Base-by-base conservation (phyloP, 2,797 vertebrate genomes). In the Crenichthys baileyi region DNA sequence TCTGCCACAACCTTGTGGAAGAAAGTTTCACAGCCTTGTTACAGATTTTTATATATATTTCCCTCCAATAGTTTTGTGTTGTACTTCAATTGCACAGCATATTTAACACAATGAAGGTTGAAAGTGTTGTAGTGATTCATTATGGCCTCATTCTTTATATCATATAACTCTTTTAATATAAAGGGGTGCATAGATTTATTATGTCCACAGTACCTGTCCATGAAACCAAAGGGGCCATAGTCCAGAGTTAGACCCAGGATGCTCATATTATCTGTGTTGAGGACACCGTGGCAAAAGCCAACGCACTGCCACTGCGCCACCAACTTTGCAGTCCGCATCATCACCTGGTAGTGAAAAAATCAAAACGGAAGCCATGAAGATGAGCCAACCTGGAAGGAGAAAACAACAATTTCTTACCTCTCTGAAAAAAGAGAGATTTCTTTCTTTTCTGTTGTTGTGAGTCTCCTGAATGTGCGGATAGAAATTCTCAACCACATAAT, bases 191-290 rank as follows among this genome's bases (percentile, higher is more conserved):
- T 36, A 8, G 60, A 36, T 13, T 36, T 8, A 58, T 58, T 26
- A 63, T 63, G 2, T 63, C 16, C 16, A 63, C 15, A 11, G 58
- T 81, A 97, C 98, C 97, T 96, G 94, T 99, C 97, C 95, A 99
- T 96, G 89, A 99, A 99, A 39, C 97, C 97, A 48, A 96, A 99
- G 31, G 97, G 98, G 44, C 98, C 98, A 0, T 98, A 99, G 92
- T 99, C 97, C 61, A 99, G 93, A 76, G 98, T 98, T 0, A 99
- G 93, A 60, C 98, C 98, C 83, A 98, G 83, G 20, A 98, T 96
- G 87, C 97, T 99, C 97, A 98, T 98, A 83, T 99, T 99, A 87
- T 99, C 98, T 0, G 98, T 99, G 82, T 98, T 99, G 44, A 98
- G 96, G 75, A 98, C 97, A 0, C 98, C 97, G 0, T 99, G 97